Evolutionary conservation across 1,140 invertebrate species (phyloP).

Genomic region (Littorina saxatilis): DNA sequence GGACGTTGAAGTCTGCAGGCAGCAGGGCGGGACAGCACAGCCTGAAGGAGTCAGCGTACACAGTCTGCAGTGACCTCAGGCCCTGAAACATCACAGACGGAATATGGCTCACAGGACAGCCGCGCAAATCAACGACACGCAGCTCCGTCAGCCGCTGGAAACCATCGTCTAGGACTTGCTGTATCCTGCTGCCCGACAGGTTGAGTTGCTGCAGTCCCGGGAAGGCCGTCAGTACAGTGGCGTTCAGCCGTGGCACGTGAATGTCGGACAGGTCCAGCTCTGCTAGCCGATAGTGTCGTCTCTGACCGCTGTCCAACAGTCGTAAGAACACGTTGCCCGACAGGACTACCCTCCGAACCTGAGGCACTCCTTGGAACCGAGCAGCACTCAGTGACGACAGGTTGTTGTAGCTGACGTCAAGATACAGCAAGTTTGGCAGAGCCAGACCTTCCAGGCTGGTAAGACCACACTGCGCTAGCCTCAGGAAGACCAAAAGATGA

Average conservation of each 20-base stretch:
- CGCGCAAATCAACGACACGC: too few species aligned
- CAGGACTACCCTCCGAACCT: slow-evolving; percentile 38
- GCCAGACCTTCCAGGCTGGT: too few species aligned
- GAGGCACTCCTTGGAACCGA: background rate
- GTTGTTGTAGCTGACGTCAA: slow-evolving; percentile 7
- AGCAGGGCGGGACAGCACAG: too few species aligned
- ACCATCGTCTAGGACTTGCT: background rate
- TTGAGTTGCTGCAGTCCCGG: too few species aligned
- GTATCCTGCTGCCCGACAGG: background rate
- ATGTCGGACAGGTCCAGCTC: background rate
- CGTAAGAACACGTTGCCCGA: too few species aligned
- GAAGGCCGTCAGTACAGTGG: slow-evolving; percentile 31
- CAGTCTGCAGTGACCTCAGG: too few species aligned
- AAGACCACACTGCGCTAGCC: background rate
- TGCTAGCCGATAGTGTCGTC: slow-evolving; percentile 25
- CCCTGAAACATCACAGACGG: too few species aligned
- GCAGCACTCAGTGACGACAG: background rate
- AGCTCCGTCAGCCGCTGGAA: too few species aligned
- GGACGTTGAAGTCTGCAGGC: too few species aligned
- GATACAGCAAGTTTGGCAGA: background rate
- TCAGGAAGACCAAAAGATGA: background rate
- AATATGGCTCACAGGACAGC: too few species aligned
- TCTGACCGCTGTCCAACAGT: slow-evolving; percentile 19
- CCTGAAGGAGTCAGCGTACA: background rate
- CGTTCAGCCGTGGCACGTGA: background rate